Conservation (phyloP, 2,888 invertebrate genomes). For the Labia minor region DNA sequence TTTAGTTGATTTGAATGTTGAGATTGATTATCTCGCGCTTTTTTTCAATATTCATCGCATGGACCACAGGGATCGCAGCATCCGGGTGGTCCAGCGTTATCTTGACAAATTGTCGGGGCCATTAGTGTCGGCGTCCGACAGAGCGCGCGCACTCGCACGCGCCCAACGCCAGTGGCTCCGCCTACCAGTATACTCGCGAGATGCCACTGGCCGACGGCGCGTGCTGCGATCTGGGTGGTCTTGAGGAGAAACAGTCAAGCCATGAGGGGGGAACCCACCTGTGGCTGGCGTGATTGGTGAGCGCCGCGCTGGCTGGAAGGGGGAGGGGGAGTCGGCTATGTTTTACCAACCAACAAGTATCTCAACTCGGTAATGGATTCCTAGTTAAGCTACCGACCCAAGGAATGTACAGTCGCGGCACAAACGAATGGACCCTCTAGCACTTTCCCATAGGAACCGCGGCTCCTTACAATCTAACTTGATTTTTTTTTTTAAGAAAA, state of each 20-base stretch:
- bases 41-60: not conserved
- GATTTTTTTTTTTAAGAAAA: too few species aligned
- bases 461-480: too few species aligned
- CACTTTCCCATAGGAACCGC: not conserved
- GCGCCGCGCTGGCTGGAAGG: not conserved
- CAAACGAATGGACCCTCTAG: not conserved
- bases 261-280: not conserved
- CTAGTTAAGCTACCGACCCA: slow-evolving; percentile 7
- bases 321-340: not conserved
- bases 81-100: not conserved
- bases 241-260: slow-evolving; percentile 37
- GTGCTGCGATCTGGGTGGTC: slow-evolving; percentile 68
- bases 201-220: slow-evolving; percentile 51
- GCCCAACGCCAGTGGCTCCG: not conserved
- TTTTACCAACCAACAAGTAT: slow-evolving; percentile 13
- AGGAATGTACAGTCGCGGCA: slow-evolving; percentile 7
- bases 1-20: too few species aligned
- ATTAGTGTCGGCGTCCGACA: slow-evolving; percentile 9
- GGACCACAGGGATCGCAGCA: not conserved
- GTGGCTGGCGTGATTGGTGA: not conserved
- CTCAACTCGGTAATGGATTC: slow-evolving; percentile 13
- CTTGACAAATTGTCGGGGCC: not conserved
- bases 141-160: slow-evolving; percentile 4
- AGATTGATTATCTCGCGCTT: too few species aligned
- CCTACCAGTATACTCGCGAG: slow-evolving; percentile 28